Conservation (phyloP, 2,113 vertebrate genomes). For the Lycocorax pyrrhopterus region DNA sequence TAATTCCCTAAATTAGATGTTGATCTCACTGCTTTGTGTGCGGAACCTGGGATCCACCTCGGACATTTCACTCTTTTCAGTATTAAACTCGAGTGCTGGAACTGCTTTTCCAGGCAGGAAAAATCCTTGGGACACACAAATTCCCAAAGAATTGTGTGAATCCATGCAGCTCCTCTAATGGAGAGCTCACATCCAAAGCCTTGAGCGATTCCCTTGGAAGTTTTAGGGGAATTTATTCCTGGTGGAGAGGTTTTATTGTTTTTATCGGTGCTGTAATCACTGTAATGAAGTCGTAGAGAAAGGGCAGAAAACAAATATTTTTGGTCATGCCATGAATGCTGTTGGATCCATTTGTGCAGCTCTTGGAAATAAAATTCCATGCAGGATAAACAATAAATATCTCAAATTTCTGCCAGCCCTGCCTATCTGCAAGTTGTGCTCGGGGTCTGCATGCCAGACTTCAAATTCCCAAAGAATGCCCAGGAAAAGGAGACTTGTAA, state of each 20-base stretch:
- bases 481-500: too few relatives aligned
- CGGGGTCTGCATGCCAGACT: too few relatives aligned
- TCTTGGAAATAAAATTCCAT: not conserved
- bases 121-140: not conserved
- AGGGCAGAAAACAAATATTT: not conserved
- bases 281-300: not conserved
- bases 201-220: not conserved
- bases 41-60: not conserved
- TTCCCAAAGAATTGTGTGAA: not conserved
- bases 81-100: not conserved
- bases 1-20: conserved; percentile 8
- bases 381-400: too few relatives aligned
- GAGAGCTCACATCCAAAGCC: not conserved
- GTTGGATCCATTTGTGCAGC: not conserved
- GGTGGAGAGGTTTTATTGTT: not conserved
- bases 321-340: not conserved
- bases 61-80: not conserved
- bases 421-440: too few relatives aligned
- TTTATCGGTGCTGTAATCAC: not conserved
- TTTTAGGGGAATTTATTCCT: conserved; percentile 24
- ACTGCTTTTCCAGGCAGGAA: conserved; percentile 54
- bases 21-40: not conserved
- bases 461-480: too few relatives aligned
- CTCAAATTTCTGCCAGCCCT: too few relatives aligned
- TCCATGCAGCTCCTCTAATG: not conserved